Conservation (phyloP, 23 tunicate genomes). For the Aplidium turbinatum region DNA sequence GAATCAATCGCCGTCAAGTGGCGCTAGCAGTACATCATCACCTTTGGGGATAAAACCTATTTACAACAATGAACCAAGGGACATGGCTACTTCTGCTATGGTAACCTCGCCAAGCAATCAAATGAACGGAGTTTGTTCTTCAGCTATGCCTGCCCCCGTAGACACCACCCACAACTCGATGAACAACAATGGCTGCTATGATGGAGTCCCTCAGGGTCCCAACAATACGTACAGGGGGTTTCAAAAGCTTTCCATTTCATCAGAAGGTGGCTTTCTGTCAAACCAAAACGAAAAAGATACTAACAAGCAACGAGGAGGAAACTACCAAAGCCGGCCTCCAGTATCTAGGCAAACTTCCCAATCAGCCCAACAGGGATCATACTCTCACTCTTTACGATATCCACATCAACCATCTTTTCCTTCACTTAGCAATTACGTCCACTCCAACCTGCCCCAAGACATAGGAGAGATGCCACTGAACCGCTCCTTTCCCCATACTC, state of each 20-base stretch:
- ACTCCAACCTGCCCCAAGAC: neutral
- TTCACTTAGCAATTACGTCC: constrained; percentile 3
- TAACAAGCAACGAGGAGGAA: no score
- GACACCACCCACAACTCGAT: neutral
- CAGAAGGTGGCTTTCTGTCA: no score
- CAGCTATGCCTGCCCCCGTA: neutral
- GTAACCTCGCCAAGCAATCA: constrained; percentile 1
- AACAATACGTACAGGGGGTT: neutral
- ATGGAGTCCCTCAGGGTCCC: neutral
- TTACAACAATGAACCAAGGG: neutral
- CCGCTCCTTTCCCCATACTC: neutral
- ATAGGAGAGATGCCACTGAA: neutral
- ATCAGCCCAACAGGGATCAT: no score
- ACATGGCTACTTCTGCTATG: neutral
- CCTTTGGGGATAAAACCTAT: neutral
- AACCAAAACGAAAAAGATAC: no score
- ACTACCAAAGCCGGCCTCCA: no score
- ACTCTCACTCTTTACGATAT: neutral
- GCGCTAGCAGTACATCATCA: constrained; percentile 9
- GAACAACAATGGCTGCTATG: neutral
- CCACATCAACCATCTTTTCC: neutral
- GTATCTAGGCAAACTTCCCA: no score
- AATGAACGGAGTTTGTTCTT: neutral
- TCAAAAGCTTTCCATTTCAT: neutral
- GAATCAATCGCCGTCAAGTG: constrained; percentile 19